Base-by-base conservation (phyloP, 53 echinoderm and acorn worm genomes). In the Zoroaster sp. region DNA sequence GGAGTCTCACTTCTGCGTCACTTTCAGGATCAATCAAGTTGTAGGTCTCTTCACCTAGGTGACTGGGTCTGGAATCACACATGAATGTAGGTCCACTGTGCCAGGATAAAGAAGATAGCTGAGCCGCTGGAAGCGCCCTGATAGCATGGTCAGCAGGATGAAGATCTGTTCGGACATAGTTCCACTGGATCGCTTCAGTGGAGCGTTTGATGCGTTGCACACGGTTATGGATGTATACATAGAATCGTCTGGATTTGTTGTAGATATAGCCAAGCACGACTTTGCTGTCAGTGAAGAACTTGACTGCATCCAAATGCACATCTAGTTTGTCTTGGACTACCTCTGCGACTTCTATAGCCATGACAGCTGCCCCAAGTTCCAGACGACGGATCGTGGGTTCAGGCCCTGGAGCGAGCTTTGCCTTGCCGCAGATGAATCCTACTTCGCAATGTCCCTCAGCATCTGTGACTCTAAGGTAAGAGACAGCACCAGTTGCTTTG, bases 201-300 rank as follows among this genome's bases (percentile, higher is more conserved):
- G 75, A 40, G 8, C 86, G 17, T 53, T 46, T 77, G 31, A 94
- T n/a, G 89, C 12, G 72, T 38, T 92, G 83, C 13, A 94, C 89
- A 15, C 91, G 65, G 35, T 91, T 94, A 5, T 83, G 88, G 13
- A 94, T 77, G 54, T 83, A 94, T 1, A 83, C 83, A 32, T 94
- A 88, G 73, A 94, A 93, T 42, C 88, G 73, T 31, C 88, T 88
- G 10, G 91, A 7, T 6, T 72, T 54, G 63, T 91, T 94, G 63
- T 63, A 35, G 46, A 90, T 87, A 65, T 87, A 90, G 10, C 89
- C 93, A 4, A 93, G 66, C 35, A 93, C 87, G 4, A 87, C 42
- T 65, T 67, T 87, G 69, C 89, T 93, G 40, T 86, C 79, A 18
- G 74, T 90, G 74, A 52, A 82, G 41, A 82, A 83, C 25, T 42